phyloP scores from a whole-genome alignment of 2,113 vertebrate genomes.

The Microtus richardsoni region DNA sequence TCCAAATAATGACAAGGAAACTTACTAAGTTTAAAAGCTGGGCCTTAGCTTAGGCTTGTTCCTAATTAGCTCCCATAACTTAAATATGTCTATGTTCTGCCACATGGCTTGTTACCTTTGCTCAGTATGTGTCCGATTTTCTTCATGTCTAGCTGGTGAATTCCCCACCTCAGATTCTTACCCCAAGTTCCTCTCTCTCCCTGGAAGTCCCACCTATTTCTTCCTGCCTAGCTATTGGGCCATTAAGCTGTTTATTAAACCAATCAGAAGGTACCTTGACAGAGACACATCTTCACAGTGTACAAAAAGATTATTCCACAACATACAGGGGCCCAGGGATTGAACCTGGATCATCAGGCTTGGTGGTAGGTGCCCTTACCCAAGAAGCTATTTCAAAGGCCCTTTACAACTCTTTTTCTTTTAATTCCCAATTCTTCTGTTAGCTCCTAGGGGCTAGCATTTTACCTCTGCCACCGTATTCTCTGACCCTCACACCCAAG shows the following conservation, averaged over 20 bases:
- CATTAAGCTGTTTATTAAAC: background rate
- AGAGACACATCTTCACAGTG: background rate
- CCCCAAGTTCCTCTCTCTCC: background rate
- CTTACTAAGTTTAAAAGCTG: background rate
- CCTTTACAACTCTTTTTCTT: background rate
- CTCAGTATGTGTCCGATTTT: background rate
- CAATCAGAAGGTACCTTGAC: background rate
- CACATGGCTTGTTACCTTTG: background rate
- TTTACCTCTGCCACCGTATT: background rate
- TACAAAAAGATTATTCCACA: background rate
- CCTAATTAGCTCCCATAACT: background rate
- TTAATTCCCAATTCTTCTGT: background rate
- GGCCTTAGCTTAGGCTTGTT: background rate
- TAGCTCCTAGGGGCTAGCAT: background rate
- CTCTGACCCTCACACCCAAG: background rate
- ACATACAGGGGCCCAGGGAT: background rate
- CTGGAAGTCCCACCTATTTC: background rate
- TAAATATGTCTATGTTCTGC: background rate
- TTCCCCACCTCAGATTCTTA: no score
- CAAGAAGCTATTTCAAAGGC: background rate
- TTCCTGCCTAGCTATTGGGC: background rate
- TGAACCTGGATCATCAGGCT: background rate
- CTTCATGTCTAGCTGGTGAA: background rate
- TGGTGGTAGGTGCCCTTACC: background rate
- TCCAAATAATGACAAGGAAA: background rate